phyloP scores from a whole-genome alignment of 2,888 invertebrate species.

The Caenorhabditis sp. region DNA sequence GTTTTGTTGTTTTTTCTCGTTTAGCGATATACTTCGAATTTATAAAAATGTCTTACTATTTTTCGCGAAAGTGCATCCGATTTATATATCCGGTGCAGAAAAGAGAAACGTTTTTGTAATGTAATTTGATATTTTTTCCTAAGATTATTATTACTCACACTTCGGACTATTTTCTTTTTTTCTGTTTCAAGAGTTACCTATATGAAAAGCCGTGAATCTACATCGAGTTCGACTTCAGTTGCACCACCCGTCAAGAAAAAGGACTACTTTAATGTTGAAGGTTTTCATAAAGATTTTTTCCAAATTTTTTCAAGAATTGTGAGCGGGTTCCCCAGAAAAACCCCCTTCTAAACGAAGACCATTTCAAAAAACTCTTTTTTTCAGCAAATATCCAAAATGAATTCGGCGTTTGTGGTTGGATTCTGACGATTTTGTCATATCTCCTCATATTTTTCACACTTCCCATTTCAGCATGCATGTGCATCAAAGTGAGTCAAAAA shows the following conservation, averaged over 20 bases:
- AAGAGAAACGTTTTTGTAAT: neutral
- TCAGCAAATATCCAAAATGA: conserved; percentile 71
- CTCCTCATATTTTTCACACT: conserved; percentile 68
- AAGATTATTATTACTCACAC: neutral
- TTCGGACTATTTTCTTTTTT: neutral
- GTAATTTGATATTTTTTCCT: neutral
- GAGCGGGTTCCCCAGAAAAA: no score
- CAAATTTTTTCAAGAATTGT: neutral
- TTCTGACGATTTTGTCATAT: conserved; percentile 69
- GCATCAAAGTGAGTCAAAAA: conserved; percentile 67
- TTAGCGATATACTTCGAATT: no score
- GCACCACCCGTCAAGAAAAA: conserved; percentile 12
- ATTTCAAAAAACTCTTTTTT: conserved; percentile 30
- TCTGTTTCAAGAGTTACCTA: conserved; percentile 3
- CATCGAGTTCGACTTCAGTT: conserved; percentile 16
- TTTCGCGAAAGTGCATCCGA: neutral
- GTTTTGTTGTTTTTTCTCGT: neutral
- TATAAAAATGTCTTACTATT: neutral
- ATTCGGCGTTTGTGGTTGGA: conserved; percentile 71
- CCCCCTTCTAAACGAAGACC: no score
- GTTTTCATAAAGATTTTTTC: conserved; percentile 14
- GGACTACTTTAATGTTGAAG: conserved; percentile 44
- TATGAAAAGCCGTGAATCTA: conserved; percentile 26
- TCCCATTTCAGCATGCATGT: conserved; percentile 70
- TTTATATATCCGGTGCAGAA: neutral